Conservation (phyloP, 2,797 vertebrate species). For the Pipistrellus pygmaeus region DNA sequence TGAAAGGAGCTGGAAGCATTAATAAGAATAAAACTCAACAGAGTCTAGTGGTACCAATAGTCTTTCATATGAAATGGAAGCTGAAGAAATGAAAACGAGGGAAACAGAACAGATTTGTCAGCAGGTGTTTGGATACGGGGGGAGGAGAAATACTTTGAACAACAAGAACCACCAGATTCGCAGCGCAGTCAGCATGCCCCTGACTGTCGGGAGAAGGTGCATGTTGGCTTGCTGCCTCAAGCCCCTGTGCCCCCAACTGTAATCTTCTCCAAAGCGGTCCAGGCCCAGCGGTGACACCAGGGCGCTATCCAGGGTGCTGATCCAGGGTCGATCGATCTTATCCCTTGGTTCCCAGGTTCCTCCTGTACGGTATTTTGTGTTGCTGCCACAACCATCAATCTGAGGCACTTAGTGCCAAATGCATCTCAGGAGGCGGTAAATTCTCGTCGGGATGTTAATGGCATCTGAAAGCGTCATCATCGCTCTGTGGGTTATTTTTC, state of each 20-base stretch:
- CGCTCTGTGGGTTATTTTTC: background rate
- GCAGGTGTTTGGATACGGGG: too few species aligned
- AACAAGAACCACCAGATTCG: background rate
- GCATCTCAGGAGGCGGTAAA: background rate
- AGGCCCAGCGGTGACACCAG: accelerated
- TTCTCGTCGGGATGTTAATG: constrained; percentile 24
- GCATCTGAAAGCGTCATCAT: background rate
- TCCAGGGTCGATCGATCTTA: background rate
- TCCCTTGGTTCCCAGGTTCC: background rate
- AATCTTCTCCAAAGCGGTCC: background rate
- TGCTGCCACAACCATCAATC: background rate
- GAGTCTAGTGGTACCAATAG: too few species aligned
- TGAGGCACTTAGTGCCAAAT: background rate
- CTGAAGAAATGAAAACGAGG: background rate
- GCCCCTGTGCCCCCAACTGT: accelerated
- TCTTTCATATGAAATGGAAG: background rate
- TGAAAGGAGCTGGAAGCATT: background rate
- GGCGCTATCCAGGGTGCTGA: background rate
- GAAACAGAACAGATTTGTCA: background rate
- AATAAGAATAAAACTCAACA: background rate
- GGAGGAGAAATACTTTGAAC: background rate
- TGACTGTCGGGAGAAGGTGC: background rate
- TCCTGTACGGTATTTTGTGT: background rate
- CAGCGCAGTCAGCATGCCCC: background rate
- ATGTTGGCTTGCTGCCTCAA: background rate